Conservation (phyloP, 2,797 vertebrate species). For the Catharus ustulatus region DNA sequence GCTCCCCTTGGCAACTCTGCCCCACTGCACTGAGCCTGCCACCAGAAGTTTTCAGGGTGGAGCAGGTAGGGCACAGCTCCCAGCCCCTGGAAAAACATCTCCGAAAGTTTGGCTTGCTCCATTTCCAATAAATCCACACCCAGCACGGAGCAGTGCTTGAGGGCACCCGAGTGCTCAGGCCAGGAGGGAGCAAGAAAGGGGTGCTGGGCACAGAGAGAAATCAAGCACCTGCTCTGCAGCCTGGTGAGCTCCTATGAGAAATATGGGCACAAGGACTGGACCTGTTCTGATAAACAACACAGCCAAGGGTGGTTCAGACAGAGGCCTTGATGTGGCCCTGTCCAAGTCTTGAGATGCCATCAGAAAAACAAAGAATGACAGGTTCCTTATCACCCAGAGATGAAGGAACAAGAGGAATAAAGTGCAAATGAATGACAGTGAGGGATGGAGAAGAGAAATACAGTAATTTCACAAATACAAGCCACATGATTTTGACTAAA, state of each 20-base stretch:
- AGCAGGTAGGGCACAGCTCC: slow-evolving; percentile 23
- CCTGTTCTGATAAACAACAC: not conserved
- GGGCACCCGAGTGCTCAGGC: not conserved
- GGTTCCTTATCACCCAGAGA: not conserved
- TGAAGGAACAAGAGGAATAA: not conserved
- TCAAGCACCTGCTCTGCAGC: not conserved
- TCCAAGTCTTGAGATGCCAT: not conserved
- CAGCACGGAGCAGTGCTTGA: not conserved
- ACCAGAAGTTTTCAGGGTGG: not conserved
- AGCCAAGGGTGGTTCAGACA: not conserved
- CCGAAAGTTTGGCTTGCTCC: not conserved
- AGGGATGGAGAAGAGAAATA: not conserved
- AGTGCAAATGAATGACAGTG: not conserved
- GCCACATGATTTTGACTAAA: no score
- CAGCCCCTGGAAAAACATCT: slow-evolving; percentile 46
- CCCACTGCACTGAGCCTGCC: fast-evolving
- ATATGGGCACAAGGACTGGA: not conserved
- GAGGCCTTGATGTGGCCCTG: not conserved
- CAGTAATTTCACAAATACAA: no score
- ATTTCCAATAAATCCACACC: slow-evolving; percentile 20
- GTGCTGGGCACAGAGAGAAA: not conserved
- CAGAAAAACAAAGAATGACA: not conserved
- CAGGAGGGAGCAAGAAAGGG: not conserved
- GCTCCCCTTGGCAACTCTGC: not conserved
- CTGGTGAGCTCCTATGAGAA: not conserved